These are phyloP conservation scores for Cydia pomonella DNA, from an alignment of 1,140 invertebrate species.

Conservation along the genomic window DNA sequence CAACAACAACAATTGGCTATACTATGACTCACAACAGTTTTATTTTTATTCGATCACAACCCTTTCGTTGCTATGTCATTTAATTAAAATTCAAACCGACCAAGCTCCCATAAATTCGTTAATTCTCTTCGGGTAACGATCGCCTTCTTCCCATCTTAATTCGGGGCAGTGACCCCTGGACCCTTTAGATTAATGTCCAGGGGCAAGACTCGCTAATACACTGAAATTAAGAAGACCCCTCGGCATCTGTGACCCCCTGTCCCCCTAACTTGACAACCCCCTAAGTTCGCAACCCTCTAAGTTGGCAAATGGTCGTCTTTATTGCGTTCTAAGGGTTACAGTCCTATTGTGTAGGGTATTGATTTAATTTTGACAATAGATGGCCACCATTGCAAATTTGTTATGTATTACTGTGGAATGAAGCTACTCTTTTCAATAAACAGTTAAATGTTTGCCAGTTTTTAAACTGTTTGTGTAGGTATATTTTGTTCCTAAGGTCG, in stretches of 20 bases:
- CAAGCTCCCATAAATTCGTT: neutral
- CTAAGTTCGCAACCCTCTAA: conserved; percentile 1
- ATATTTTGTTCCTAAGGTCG: no score
- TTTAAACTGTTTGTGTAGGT: neutral
- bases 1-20: no score
- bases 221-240: conserved; percentile 15
- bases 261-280: conserved; percentile 6
- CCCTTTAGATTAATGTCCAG: conserved; percentile 19
- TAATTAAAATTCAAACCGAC: neutral
- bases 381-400: neutral
- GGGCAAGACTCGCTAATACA: conserved; percentile 15
- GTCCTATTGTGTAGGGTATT: conserved; percentile 7
- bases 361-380: conserved; percentile 11
- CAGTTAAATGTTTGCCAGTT: neutral
- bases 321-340: neutral
- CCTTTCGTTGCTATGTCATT: neutral
- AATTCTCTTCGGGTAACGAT: neutral
- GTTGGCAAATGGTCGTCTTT: conserved; percentile 11
- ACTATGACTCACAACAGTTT: no score
- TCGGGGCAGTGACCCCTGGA: neutral
- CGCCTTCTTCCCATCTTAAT: conserved; percentile 17
- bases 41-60: no score
- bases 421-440: neutral
- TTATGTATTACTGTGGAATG: conserved; percentile 1
- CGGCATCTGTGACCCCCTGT: conserved; percentile 5